Evolutionary conservation across 2,797 vertebrate species (phyloP).

Genomic region (Synanceia verrucosa): DNA sequence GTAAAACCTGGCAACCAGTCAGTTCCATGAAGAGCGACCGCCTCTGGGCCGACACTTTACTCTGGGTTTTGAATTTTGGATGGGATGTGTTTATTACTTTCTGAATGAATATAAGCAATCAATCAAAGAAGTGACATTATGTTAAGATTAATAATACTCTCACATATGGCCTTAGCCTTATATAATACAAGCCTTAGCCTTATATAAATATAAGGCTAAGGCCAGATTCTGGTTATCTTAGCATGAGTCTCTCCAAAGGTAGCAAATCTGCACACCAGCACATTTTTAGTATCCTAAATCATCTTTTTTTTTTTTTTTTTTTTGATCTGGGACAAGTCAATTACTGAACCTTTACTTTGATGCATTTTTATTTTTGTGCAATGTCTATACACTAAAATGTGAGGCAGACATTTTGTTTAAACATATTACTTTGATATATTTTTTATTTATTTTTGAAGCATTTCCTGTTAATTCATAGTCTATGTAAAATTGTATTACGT

Average conservation of each 20-base stretch:
- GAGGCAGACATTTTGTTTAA: too few species aligned
- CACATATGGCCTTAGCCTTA: background rate
- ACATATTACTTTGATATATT: too few species aligned
- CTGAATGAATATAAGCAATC: background rate
- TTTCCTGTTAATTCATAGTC: too few species aligned
- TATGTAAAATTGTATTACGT: too few species aligned
- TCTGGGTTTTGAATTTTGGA: background rate
- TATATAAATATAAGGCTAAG: background rate
- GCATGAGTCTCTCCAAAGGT: background rate
- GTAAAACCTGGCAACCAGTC: constrained; percentile 33
- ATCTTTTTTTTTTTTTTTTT: too few species aligned
- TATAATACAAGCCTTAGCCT: too few species aligned
- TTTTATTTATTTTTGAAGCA: too few species aligned
- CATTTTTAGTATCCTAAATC: too few species aligned
- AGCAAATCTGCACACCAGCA: background rate
- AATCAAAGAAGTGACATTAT: background rate
- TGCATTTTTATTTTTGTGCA: too few species aligned
- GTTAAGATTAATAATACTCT: background rate
- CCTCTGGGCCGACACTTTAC: background rate
- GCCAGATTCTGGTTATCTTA: background rate
- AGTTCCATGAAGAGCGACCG: background rate
- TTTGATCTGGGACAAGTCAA: too few species aligned
- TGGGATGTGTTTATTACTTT: background rate
- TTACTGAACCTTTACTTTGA: too few species aligned
- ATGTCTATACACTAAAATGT: too few species aligned